phyloP scores from a whole-genome alignment of 2,113 vertebrate species.

The Tachysurus fulvidraco region DNA sequence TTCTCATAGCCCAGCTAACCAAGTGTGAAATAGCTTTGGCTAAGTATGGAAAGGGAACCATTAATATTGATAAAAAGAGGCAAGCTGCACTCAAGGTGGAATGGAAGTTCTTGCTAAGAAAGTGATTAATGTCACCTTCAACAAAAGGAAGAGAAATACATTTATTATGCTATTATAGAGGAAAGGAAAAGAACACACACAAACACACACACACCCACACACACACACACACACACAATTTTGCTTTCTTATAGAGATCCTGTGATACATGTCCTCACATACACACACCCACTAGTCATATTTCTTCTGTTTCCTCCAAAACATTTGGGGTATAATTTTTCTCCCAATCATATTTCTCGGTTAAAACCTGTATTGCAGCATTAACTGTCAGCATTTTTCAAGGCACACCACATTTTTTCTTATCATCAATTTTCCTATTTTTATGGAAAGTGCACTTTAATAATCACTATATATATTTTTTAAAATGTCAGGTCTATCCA shows the following conservation, averaged over 20 bases:
- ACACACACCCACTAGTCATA: conserved; percentile 11
- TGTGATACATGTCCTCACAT: neutral
- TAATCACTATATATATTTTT: neutral
- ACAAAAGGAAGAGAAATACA: conserved; percentile 59
- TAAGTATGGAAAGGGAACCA: conserved; percentile 76
- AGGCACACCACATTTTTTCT: neutral
- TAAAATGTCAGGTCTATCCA: neutral
- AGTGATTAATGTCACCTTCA: conserved; percentile 80
- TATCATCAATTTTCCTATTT: neutral
- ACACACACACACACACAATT: conserved; percentile 3
- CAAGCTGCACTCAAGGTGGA: conserved; percentile 77
- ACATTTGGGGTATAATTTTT: conserved; percentile 19
- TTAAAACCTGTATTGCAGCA: neutral
- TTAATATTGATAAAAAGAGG: conserved; percentile 80
- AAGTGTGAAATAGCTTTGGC: conserved; percentile 82
- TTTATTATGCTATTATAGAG: conserved; percentile 55
- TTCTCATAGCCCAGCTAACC: conserved; percentile 74
- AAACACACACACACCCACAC: conserved; percentile 2
- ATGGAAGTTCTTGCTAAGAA: conserved; percentile 73
- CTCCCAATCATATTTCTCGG: neutral
- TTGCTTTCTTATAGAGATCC: neutral
- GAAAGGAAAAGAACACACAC: conserved; percentile 14
- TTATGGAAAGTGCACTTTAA: neutral
- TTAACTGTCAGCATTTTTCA: conserved; percentile 5
- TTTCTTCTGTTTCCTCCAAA: neutral